phyloP scores from a whole-genome alignment of 2,888 invertebrate species.

The Baronia brevicornis region DNA sequence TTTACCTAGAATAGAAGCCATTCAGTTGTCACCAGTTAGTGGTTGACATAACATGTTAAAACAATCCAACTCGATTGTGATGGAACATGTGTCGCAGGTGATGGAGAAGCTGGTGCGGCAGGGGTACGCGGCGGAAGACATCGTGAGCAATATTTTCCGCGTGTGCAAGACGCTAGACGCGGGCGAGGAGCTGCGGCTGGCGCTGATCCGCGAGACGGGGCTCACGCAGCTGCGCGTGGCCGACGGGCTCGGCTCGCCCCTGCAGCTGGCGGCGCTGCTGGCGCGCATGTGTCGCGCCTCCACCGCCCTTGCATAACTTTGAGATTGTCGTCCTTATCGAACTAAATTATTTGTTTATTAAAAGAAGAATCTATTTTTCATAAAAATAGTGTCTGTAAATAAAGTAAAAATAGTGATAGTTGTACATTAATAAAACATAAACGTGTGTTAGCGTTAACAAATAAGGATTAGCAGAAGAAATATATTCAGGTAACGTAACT shows the following conservation, averaged over 20 bases:
- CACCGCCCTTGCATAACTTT: constrained; percentile 13
- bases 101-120: constrained; percentile 92
- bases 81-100: constrained; percentile 60
- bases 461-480: no score
- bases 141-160: constrained; percentile 95
- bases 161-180: constrained; percentile 92
- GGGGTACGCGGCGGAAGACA: constrained; percentile 98
- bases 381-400: no score
- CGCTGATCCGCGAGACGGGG: constrained; percentile 94
- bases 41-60: no score
- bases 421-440: no score
- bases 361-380: no score
- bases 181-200: constrained; percentile 87
- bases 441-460: no score
- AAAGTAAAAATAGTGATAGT: no score
- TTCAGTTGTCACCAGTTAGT: no score
- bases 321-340: no score
- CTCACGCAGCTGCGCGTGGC: constrained; percentile 92
- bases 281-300: constrained; percentile 83
- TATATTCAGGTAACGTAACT: no score
- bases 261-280: constrained; percentile 93
- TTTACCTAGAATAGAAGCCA: no score
- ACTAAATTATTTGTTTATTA: no score
- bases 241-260: constrained; percentile 89
- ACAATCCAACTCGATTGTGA: neutral